Base-by-base conservation (phyloP, 2,113 vertebrate genomes). In the Hoplias malabaricus region DNA sequence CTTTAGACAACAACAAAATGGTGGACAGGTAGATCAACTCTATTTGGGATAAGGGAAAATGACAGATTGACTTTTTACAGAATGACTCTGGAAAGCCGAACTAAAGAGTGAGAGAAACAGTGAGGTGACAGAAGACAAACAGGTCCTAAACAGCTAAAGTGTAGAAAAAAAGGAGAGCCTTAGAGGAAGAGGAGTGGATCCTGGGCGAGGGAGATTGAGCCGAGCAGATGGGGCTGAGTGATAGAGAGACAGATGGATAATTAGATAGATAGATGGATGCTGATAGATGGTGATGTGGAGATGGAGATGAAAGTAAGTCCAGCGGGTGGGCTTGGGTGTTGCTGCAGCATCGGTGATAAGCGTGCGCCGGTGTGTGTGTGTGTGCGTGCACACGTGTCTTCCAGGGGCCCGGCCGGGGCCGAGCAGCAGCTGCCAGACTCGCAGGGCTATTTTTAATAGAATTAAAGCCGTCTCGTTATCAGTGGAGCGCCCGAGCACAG, bases 401-500 rank as follows among this genome's bases (percentile, higher is more conserved):
- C 78, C 65, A 83, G 73, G 59, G 34, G 67, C 42, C 27, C 12
- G 29, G 53, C 38, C 59, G 36, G 40, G 57, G 59, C 73, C n/a
- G 48, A 68, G 50, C 14, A 68, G 75, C 75, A 70, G 50, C 62
- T 77, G 68, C 62, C 77, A 85, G 84, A 85, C 87, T 89, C 87
- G 78, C 77, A 6, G 70, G 89, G 87, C 86, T 90, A 85, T 90
- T 92, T 92, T 93, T 92, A 93, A 93, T 92, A 91, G 90, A 91
- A 92, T 91, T 90, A 93, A 90, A 81, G 86, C 72, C 76, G 82
- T 90, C 87, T 89, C 82, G 85, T 92, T 93, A 92, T 93, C 91
- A 83, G 88, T 33, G 77, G 85, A 87, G 87, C 84, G 84, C 82
- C 84, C 83, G 84, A 87, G 89, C 88, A 78, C 80, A 1, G 88